phyloP scores from a whole-genome alignment of 1,140 invertebrate genomes.

The Drosophila mayri region DNA sequence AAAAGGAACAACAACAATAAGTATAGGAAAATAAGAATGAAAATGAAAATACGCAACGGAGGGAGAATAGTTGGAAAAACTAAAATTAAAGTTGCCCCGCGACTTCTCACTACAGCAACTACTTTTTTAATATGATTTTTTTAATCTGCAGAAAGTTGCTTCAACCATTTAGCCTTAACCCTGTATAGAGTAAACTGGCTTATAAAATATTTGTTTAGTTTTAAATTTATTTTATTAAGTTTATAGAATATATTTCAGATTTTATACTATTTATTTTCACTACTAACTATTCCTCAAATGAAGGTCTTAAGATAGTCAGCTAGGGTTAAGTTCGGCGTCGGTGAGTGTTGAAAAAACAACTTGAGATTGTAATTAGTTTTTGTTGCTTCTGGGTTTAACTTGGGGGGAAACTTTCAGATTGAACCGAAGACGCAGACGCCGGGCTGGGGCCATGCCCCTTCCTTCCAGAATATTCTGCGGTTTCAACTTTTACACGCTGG shows the following conservation, averaged over 20 bases:
- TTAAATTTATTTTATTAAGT: no score
- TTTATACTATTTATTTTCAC: neutral
- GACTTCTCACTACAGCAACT: slow-evolving; percentile 14
- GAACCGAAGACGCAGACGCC: slow-evolving; percentile 48
- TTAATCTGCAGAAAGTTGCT: slow-evolving; percentile 4
- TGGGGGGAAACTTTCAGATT: slow-evolving; percentile 75
- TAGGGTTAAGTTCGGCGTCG: slow-evolving; percentile 46
- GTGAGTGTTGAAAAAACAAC: slow-evolving; percentile 80
- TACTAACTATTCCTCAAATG: neutral
- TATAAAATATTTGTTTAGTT: neutral
- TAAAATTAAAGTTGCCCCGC: slow-evolving; percentile 71
- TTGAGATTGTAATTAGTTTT: slow-evolving; percentile 83
- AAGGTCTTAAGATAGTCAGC: neutral
- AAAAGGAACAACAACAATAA: slow-evolving; percentile 54
- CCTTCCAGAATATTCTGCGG: slow-evolving; percentile 66
- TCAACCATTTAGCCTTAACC: slow-evolving; percentile 39
- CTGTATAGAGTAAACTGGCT: neutral
- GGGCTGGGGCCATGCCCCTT: slow-evolving; percentile 6
- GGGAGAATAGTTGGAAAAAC: slow-evolving; percentile 73
- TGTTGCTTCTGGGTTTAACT: slow-evolving; percentile 75
- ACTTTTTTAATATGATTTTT: slow-evolving; percentile 69
- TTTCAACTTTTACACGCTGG: slow-evolving; percentile 59
- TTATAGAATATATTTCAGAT: neutral
- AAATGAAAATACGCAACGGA: slow-evolving; percentile 15
- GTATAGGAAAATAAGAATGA: slow-evolving; percentile 38